Percentiles rank a stretch among this genome's conserved stretches.
phyloP scores from a whole-genome alignment of 1,140 invertebrate genomes.

The Meteorus sp. region DNA sequence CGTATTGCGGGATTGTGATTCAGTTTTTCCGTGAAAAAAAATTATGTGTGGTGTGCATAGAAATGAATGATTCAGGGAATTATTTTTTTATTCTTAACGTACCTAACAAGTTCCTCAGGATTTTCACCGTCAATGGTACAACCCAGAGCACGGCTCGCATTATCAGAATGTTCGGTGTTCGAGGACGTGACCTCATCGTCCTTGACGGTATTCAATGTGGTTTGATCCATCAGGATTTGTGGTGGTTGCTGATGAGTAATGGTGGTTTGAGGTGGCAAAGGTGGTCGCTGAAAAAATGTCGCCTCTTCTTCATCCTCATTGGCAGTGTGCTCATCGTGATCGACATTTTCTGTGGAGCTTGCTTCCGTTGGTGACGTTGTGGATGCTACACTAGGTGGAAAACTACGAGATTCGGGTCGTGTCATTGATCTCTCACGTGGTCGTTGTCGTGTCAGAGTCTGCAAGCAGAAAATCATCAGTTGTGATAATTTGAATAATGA shows the following conservation, averaged over 20 bases:
- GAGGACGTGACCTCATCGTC: constrained; percentile 33
- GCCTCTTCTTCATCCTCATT: constrained; percentile 45
- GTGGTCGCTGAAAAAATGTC: constrained; percentile 50
- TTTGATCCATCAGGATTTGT: constrained; percentile 41
- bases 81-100: constrained; percentile 24
- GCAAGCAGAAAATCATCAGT: constrained; percentile 20
- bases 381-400: constrained; percentile 49
- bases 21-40: not conserved
- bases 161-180: constrained; percentile 27
- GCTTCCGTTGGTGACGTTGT: constrained; percentile 34
- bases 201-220: constrained; percentile 24
- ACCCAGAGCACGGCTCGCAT: constrained; percentile 18
- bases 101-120: constrained; percentile 47
- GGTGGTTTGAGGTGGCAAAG: constrained; percentile 30
- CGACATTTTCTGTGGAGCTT: constrained; percentile 26
- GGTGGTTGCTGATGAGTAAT: constrained; percentile 33
- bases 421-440: constrained; percentile 43
- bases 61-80: not conserved
- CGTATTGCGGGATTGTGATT: no score
- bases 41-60: not conserved
- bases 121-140: constrained; percentile 32
- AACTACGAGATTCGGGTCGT: constrained; percentile 50
- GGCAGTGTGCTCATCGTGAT: constrained; percentile 20
- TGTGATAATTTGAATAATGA: no score
- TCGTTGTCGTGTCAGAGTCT: constrained; percentile 47